Evolutionary conservation across 2,888 invertebrate genomes (phyloP), one percentile per base, ranked within the genome.

Genomic region (Acanthococcus lagerstroemiae): DNA sequence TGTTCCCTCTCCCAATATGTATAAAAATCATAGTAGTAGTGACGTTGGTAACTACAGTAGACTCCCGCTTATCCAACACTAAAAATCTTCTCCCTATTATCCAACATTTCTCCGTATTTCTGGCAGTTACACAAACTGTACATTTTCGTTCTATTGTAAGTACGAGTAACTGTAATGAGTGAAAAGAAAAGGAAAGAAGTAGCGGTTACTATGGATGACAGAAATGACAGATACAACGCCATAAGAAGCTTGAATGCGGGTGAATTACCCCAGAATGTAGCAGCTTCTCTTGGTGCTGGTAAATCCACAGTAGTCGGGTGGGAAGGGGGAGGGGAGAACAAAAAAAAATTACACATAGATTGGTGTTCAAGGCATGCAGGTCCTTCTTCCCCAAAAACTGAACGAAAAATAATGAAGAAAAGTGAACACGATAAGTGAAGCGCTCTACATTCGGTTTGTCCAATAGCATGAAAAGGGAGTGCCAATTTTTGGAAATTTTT

Each of bases 321-420:
- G 37, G 37, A 30, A 30, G 37, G 6, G 6, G 37, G 37, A 9
- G 6, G 37, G 37, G 37, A 30, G 12, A 30, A 30, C 6, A 30
- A 30, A 9, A 12, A 30, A 30, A 30, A 30, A 30, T 6, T 9
- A 30, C 6, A 9, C 37, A 12, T 30, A 6, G 37, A 30, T 30
- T 30, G 37, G 37, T 30, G 37, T 12, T 30, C 37, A 30, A 30
- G 12, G 37, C 12, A 30, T 30, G 12, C 7, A 9, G 37, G 12
- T 30, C 48, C 48, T 48, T 48, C 48, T 48, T 48, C 48, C 6
- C n/a, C 48, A 7, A n/a, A n/a, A 48, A 12, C n/a, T 48, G 48
- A 48, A 48, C n/a, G 48, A 48, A 48, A 48, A 48, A 48, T n/a
- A 6, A 48, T 48, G 48, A n/a, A 48, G 17, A 48, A n/a, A 48